Conservation (phyloP, 2,113 vertebrate species). For the Neodon shergylaensis region DNA sequence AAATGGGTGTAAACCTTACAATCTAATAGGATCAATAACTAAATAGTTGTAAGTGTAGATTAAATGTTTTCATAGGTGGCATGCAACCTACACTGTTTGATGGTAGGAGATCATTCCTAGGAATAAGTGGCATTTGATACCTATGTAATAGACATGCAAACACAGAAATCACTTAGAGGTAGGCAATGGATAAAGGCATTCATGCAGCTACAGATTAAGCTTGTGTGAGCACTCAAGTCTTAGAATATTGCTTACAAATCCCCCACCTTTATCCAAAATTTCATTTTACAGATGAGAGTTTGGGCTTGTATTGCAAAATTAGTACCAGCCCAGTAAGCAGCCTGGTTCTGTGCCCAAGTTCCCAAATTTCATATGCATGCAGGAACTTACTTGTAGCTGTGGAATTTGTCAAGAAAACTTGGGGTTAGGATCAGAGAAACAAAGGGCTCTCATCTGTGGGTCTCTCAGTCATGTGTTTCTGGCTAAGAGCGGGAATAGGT, state of each 20-base stretch:
- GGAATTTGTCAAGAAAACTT: slow-evolving; percentile 11
- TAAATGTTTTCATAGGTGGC: background rate
- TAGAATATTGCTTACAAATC: background rate
- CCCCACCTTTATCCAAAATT: slow-evolving; percentile 2
- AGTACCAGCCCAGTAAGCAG: background rate
- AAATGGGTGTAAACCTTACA: background rate
- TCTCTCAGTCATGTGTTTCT: background rate
- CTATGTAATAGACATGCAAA: background rate
- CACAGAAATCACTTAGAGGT: slow-evolving; percentile 16
- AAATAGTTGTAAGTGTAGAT: background rate
- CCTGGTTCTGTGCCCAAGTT: background rate
- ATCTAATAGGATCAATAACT: background rate
- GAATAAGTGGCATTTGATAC: background rate
- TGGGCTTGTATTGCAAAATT: background rate
- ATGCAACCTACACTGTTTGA: background rate
- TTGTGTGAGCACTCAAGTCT: background rate
- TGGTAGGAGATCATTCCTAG: background rate
- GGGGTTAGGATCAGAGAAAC: background rate
- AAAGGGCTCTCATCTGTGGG: background rate
- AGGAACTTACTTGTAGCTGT: background rate
- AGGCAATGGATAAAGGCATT: background rate
- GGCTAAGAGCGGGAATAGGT: background rate
- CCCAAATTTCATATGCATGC: slow-evolving; percentile 21
- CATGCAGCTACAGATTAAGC: slow-evolving; percentile 9
- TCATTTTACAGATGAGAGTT: slow-evolving; percentile 11